Conservation (phyloP, 2,113 vertebrate genomes). For the Halcyon malimbica region DNA sequence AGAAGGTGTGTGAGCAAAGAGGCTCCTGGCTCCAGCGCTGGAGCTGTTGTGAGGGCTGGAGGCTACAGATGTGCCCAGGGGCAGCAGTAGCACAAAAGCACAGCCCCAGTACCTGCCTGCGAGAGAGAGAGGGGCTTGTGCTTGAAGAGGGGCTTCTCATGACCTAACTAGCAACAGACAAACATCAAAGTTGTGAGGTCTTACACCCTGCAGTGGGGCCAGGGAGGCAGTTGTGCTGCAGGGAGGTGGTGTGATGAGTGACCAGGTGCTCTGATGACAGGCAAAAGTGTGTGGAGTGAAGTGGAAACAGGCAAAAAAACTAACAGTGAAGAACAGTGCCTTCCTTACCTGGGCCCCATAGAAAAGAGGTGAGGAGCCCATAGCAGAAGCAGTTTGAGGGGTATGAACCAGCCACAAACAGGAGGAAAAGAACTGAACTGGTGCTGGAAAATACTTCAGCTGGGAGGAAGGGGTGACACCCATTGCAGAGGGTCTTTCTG, state of each 20-base stretch:
- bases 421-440: background rate
- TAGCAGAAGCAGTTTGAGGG: background rate
- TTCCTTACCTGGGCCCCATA: background rate
- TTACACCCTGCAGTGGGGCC: fast-evolving
- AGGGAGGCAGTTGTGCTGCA: background rate
- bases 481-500: background rate
- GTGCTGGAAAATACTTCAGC: background rate
- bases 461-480: background rate
- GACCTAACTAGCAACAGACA: fast-evolving
- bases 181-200: background rate
- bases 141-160: background rate
- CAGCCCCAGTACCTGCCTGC: background rate
- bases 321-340: background rate
- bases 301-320: background rate
- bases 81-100: background rate
- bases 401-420: background rate
- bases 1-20: background rate
- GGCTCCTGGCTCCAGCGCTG: background rate
- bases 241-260: background rate
- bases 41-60: background rate
- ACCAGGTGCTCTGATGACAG: background rate
- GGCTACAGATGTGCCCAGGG: background rate
- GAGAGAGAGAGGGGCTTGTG: background rate
- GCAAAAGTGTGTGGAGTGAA: background rate
- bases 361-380: background rate